phyloP scores from a whole-genome alignment of 2,113 vertebrate genomes.

The Corythaeola cristata region DNA sequence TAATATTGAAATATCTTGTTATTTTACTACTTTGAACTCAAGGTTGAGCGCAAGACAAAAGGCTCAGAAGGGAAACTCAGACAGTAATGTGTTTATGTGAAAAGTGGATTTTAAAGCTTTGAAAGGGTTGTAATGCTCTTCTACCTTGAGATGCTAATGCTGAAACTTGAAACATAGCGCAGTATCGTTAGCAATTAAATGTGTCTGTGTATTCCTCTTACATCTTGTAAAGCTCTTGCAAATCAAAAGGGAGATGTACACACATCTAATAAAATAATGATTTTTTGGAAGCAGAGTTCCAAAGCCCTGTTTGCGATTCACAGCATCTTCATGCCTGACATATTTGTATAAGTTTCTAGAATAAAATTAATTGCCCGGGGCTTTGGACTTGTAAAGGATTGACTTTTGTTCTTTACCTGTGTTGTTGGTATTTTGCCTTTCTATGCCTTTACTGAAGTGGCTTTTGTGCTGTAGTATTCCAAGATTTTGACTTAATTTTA shows the following conservation, averaged over 20 bases:
- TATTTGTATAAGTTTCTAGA: conserved; percentile 28
- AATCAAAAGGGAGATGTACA: conserved; percentile 38
- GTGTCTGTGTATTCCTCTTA: neutral
- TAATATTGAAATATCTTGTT: conserved; percentile 21
- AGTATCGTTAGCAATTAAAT: conserved; percentile 55
- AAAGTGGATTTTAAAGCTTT: conserved; percentile 33
- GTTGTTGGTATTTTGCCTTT: neutral
- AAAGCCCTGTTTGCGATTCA: conserved; percentile 31
- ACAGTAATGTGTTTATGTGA: neutral
- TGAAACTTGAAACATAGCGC: conserved; percentile 32
- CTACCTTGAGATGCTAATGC: conserved; percentile 44
- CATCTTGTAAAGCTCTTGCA: conserved; percentile 13
- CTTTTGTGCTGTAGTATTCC: neutral
- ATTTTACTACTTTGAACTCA: conserved; percentile 21
- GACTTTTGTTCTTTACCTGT: neutral
- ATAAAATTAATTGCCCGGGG: neutral
- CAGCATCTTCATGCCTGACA: neutral
- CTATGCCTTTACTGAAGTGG: fast-evolving
- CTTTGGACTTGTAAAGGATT: neutral
- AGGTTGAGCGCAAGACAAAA: conserved; percentile 14
- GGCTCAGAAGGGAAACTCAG: neutral
- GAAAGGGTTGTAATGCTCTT: conserved; percentile 29
- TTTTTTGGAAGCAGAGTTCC: conserved; percentile 34
- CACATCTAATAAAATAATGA: conserved; percentile 23
- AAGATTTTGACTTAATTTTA: neutral